Percentiles rank a stretch among this genome's conserved stretches.
Conservation (phyloP, 1,140 invertebrate genomes). For the Drosophila serrata region DNA sequence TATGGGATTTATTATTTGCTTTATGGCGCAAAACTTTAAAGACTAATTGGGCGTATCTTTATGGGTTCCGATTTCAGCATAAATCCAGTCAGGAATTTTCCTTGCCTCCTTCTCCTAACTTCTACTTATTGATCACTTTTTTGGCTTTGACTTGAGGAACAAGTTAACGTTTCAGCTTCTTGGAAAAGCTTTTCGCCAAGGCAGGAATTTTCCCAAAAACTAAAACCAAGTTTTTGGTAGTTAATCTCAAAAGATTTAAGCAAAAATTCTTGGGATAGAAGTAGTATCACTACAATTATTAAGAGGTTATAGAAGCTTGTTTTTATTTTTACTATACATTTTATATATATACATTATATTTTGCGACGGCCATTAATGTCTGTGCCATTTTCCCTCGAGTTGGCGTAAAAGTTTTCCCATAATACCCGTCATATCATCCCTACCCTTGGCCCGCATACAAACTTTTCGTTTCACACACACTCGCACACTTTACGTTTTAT, state of each 20-base stretch:
- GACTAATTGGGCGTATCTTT: constrained; percentile 47
- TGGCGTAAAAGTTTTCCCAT: constrained; percentile 28
- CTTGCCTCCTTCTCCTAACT: no score
- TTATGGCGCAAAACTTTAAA: constrained; percentile 41
- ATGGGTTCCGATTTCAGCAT: constrained; percentile 45
- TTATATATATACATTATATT: neutral
- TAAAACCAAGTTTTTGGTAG: neutral
- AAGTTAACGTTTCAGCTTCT: constrained; percentile 3
- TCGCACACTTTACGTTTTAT: constrained; percentile 45
- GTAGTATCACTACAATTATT: neutral
- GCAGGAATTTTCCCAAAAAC: neutral
- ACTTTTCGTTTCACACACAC: constrained; percentile 27
- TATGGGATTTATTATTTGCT: constrained; percentile 49
- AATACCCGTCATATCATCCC: constrained; percentile 10
- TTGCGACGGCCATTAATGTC: constrained; percentile 14
- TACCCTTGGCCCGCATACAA: constrained; percentile 18
- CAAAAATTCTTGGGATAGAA: neutral
- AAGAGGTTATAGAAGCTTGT: neutral
- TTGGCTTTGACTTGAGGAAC: constrained; percentile 19
- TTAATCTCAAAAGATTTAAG: neutral
- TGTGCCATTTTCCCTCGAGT: neutral
- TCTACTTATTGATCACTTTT: constrained; percentile 16
- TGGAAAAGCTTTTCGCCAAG: neutral
- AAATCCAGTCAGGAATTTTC: constrained; percentile 18
- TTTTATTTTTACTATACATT: neutral